These are phyloP conservation scores for Nothoprocta pentlandii DNA, from an alignment of 2,113 vertebrate genomes.

Conservation along the genomic window DNA sequence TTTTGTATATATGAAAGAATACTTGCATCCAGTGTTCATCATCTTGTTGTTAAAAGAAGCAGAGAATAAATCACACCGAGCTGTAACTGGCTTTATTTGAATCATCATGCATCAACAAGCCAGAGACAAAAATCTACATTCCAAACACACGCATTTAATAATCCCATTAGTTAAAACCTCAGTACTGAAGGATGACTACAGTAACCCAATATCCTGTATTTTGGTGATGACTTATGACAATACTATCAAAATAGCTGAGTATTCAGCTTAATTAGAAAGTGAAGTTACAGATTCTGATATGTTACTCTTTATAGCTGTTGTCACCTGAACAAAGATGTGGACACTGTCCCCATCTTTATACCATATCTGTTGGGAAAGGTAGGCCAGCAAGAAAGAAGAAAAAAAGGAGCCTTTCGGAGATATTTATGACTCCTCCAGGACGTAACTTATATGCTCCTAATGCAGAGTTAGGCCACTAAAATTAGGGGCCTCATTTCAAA, in stretches of 20 bases:
- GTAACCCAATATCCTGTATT: neutral
- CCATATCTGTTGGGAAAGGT: neutral
- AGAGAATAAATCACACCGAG: slow-evolving; percentile 2
- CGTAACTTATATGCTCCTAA: neutral
- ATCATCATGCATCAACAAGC: neutral
- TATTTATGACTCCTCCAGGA: neutral
- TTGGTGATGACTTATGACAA: neutral
- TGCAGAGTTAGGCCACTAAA: neutral
- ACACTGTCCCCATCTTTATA: neutral
- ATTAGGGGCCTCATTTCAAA: neutral
- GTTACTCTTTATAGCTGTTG: neutral
- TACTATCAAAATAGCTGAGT: neutral
- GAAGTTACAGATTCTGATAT: neutral
- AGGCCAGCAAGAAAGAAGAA: neutral
- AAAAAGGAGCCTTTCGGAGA: neutral
- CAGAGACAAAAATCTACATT: neutral
- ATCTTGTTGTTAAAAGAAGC: slow-evolving; percentile 1
- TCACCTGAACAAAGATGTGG: neutral
- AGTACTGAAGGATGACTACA: neutral
- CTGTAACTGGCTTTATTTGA: neutral
- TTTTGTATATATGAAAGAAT: neutral
- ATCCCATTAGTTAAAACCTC: neutral
- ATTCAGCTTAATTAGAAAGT: neutral
- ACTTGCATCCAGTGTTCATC: slow-evolving; percentile 16
- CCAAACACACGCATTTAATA: neutral